phyloP scores from a whole-genome alignment of 2,797 vertebrate species.

The Lagorchestes hirsutus region DNA sequence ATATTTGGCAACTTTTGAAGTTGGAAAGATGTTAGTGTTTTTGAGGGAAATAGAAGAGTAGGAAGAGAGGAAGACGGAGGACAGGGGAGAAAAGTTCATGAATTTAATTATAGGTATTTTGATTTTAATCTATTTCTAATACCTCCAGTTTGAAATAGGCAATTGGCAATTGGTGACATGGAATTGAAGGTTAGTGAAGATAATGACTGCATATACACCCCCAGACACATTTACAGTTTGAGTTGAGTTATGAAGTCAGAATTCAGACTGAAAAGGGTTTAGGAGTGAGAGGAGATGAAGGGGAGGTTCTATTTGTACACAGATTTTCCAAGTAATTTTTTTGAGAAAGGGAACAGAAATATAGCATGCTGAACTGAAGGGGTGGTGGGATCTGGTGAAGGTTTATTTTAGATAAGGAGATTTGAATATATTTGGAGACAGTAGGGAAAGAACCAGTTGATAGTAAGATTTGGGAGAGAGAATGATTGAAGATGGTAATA shows the following conservation, averaged over 20 bases:
- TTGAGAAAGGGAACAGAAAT: not conserved
- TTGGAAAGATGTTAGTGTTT: not conserved
- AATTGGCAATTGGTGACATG: not conserved
- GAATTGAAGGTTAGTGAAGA: not conserved
- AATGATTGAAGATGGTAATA: not conserved
- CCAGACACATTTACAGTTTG: not conserved
- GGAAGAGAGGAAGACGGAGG: not conserved
- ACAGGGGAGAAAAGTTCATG: not conserved
- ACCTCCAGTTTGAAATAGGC: not conserved
- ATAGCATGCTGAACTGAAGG: not conserved
- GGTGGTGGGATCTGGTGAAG: not conserved
- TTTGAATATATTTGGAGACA: not conserved
- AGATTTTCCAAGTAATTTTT: not conserved
- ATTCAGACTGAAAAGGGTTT: not conserved
- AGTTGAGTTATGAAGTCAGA: not conserved
- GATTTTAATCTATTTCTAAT: not conserved
- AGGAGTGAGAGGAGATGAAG: not conserved
- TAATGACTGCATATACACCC: not conserved
- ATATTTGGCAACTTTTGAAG: not conserved
- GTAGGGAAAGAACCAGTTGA: not conserved
- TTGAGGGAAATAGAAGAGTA: not conserved
- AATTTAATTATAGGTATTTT: not conserved
- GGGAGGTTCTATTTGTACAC: not conserved
- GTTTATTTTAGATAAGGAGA: not conserved
- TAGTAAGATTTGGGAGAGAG: not conserved